Base-by-base conservation (phyloP, 2,888 invertebrate species). In the Trissonchulus sp. region DNA sequence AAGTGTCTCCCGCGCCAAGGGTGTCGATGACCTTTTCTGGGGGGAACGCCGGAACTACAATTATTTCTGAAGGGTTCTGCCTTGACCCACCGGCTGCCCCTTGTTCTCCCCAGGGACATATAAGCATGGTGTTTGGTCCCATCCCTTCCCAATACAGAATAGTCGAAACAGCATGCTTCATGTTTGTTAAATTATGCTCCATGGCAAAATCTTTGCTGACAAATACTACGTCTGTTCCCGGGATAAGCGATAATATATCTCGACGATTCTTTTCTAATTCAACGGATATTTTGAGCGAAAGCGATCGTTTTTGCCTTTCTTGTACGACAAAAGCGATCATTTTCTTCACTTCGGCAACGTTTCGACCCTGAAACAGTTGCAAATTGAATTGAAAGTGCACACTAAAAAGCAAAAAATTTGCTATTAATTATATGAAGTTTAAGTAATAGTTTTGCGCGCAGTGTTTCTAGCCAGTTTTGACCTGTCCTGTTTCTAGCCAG, bases 21-120 rank as follows among this genome's bases (percentile, higher is more conserved):
- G 60, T 18, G 60, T 60, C 60, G 18, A 60, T n/a, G n/a, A 60
- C n/a, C n/a, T 60, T 60, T 60, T 60, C 60, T n/a, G 60, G 60
- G n/a, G 60, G 60, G 60, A 60, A 60, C n/a, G 60, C 60, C n/a
- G 60, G 60, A 18, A n/a, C 18, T n/a, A n/a, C n/a, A 18, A 18
- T 23, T 23, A 60, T n/a, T 18, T 60, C 60, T 60, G 18, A n/a
- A 60, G n/a, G n/a, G 60, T 18, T 23, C n/a, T n/a, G 60, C 18
- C 18, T 23, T 18, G 60, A 60, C 60, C 60, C 60, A 18, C 60
- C 60, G 18, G 60, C 60, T 23, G 60, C 18, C 60, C 60, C 60
- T 60, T 60, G 18, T 18, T 60, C 60, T 23, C 60, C 60, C 60
- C 60, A 60, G 18, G 60, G 60, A n/a, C 60, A 60, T 23, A 60